These are phyloP conservation scores for Zeus faber DNA, from an alignment of 2,113 vertebrate genomes.

Conservation along the genomic window DNA sequence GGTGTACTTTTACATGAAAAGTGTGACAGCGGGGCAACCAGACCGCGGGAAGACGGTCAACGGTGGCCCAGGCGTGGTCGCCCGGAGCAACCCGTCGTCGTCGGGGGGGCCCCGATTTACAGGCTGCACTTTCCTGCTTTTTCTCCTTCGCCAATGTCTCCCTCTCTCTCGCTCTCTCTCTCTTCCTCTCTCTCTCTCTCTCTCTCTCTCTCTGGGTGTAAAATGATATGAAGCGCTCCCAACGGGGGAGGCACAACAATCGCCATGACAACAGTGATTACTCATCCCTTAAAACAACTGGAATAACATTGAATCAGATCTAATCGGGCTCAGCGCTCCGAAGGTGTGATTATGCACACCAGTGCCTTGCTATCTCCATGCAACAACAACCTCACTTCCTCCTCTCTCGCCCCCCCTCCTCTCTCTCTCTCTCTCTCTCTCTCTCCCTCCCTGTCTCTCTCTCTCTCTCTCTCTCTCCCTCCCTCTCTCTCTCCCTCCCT, in stretches of 20 bases:
- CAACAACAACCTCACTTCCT: conserved; percentile 11
- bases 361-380: conserved; percentile 42
- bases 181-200: not conserved
- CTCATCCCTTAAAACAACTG: conserved; percentile 56
- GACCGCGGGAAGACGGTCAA: too few species aligned
- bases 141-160: too few species aligned
- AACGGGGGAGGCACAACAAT: conserved; percentile 53
- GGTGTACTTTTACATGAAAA: too few species aligned
- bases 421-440: not conserved
- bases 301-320: conserved; percentile 64
- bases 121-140: too few species aligned
- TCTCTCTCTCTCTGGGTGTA: conserved; percentile 9
- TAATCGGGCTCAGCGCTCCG: conserved; percentile 43
- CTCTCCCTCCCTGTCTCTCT: too few species aligned
- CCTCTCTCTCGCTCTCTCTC: too few species aligned
- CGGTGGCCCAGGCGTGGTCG: too few species aligned
- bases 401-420: not conserved
- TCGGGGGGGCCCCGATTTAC: too few species aligned
- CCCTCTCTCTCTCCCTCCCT: too few species aligned
- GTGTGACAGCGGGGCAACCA: too few species aligned
- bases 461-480: too few species aligned
- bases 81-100: too few species aligned
- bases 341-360: conserved; percentile 54
- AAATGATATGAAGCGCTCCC: conserved; percentile 34
- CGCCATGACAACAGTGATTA: conserved; percentile 59